A percentile compares a stretch with the other conserved stretches of the same genome.
Conservation (phyloP, 2,113 vertebrate species). For the Falco punctatus region DNA sequence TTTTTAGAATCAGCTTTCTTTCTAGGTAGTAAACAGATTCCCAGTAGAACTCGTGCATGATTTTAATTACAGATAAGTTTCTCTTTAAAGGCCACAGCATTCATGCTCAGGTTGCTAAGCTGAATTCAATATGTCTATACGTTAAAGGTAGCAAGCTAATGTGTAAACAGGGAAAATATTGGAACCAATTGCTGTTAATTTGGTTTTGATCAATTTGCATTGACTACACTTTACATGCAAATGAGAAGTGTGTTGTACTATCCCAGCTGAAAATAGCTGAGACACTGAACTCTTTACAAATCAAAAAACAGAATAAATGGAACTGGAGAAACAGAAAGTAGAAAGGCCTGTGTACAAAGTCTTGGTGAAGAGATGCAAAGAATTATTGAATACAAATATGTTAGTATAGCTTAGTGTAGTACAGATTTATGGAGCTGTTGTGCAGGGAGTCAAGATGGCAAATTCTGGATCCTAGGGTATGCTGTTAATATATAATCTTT, state of each 20-base stretch:
- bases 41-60: conserved; percentile 86
- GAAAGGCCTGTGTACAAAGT: neutral
- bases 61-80: conserved; percentile 99
- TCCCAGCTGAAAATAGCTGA: conserved; percentile 33
- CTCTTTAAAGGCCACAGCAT: conserved; percentile 83
- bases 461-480: neutral
- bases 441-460: neutral
- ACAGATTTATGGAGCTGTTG: neutral
- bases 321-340: neutral
- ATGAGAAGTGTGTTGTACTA: conserved; percentile 71
- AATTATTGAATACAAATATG: neutral
- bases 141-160: conserved; percentile 85
- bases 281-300: conserved; percentile 22
- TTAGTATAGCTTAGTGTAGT: neutral
- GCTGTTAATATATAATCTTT: neutral
- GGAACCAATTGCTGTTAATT: conserved; percentile 94
- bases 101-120: conserved; percentile 91
- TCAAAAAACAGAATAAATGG: neutral
- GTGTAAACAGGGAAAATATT: conserved; percentile 89
- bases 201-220: conserved; percentile 93
- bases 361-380: neutral
- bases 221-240: conserved; percentile 96
- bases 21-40: conserved; percentile 76
- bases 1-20: conserved; percentile 74
- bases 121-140: conserved; percentile 93